Evolutionary conservation across 64 coral and sea anemone genomes (phyloP), one percentile per base, ranked within the genome.

Genomic region (Pocillopora verrucosa): DNA sequence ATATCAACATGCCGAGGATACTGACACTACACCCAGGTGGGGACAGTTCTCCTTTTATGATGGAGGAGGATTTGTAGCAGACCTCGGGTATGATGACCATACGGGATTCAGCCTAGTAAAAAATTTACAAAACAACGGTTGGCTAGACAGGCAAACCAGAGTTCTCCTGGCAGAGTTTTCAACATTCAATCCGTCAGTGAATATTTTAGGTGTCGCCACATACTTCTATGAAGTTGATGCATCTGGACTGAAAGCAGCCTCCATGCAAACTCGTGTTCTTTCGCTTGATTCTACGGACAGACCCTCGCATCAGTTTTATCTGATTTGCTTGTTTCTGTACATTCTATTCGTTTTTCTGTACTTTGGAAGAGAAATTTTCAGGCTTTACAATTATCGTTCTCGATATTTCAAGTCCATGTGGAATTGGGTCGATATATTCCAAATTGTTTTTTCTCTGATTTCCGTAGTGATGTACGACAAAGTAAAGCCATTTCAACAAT

Each of bases 61-160:
- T 59, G 88, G 88, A 3, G 88, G 88, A 68, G 88, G 88, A 4
- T 89, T 77, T 38, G 16, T 89, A 37, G 74, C 87, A 10, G 78
- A 78, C 30, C 87, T 89, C 7, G 88, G 88, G 10, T 90, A 90
- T 36, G 68, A 67, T 3, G 57, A 37, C 12, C 69, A 17, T 17
- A 79, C 69, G 3, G 75, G 45, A 16, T 30, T 61, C 72, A 36
- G 25, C 24, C 30, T 90, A 60, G 60, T 80, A 20, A 24, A 60
- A 73, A 36, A 24, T 11, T 82, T 90, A 56, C 78, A 82, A 9
- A 59, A 16, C 56, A 25, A 34, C 74, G 58, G 17, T 35, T 90
- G 88, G 88, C 61, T 90, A 26, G 88, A 90, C 41, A 11, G 19
- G 2, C 65, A 73, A 19, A 68, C 88, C 82, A 35, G 88, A 34